phyloP scores from a whole-genome alignment of 2,888 invertebrate species.

The Mellilla xanthometata region DNA sequence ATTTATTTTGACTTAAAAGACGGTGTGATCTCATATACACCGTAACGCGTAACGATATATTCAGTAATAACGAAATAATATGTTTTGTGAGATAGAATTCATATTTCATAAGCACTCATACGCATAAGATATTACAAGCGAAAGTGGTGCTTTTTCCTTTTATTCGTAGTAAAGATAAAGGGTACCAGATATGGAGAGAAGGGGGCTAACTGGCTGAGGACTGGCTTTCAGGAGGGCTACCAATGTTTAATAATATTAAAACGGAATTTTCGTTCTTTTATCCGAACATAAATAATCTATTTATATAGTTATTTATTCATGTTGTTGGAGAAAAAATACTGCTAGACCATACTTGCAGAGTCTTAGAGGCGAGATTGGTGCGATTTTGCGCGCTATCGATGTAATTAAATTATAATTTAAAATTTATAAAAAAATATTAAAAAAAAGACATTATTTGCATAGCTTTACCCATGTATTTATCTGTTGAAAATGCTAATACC shows the following conservation, averaged over 20 bases:
- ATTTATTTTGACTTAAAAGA: conserved; percentile 52
- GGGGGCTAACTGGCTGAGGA: conserved; percentile 54
- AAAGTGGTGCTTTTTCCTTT: conserved; percentile 69
- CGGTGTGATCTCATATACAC: conserved; percentile 54
- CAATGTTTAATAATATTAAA: background rate
- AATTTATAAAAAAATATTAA: no score
- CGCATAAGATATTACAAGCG: conserved; percentile 69
- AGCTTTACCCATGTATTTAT: no score
- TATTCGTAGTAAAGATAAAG: conserved; percentile 73
- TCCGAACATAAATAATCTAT: no score
- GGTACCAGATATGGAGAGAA: conserved; percentile 46
- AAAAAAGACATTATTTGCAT: no score
- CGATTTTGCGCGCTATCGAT: no score
- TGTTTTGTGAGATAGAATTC: conserved; percentile 77
- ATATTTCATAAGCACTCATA: conserved; percentile 79
- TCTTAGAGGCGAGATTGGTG: no score
- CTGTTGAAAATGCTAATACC: no score
- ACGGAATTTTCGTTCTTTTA: no score
- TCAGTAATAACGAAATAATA: conserved; percentile 78
- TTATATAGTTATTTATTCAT: no score
- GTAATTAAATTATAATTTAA: no score
- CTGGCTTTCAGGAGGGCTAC: conserved; percentile 14
- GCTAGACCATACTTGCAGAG: no score
- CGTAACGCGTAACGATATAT: conserved; percentile 69
- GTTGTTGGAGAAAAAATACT: no score